These are phyloP conservation scores for Galaxea fascicularis DNA, from an alignment of 92 coral and sea anemone species.

Conservation along the genomic window DNA sequence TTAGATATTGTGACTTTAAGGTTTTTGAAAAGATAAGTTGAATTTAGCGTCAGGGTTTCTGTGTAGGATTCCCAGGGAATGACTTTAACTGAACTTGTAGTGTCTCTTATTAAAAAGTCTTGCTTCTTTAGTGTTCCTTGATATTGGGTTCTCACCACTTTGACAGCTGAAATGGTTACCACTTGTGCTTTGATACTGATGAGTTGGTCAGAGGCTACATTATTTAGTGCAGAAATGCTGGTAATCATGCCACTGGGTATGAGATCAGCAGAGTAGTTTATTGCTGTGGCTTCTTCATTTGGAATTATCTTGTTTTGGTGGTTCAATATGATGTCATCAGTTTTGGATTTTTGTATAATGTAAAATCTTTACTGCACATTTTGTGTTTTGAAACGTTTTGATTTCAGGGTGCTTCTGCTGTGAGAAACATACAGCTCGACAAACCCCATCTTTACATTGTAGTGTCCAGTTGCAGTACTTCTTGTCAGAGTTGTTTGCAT, in stretches of 20 bases:
- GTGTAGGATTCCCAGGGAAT: conserved; percentile 61
- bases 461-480: conserved; percentile 54
- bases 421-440: conserved; percentile 56
- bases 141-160: conserved; percentile 25
- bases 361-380: conserved; percentile 40
- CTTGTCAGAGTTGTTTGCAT: conserved; percentile 41
- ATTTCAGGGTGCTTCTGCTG: conserved; percentile 49
- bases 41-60: conserved; percentile 40
- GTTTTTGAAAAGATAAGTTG: conserved; percentile 58
- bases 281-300: conserved; percentile 13
- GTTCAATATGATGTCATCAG: conserved; percentile 46
- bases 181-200: conserved; percentile 43
- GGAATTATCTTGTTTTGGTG: conserved; percentile 32
- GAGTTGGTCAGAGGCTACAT: conserved; percentile 51
- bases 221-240: conserved; percentile 45
- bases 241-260: conserved; percentile 31
- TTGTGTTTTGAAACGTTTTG: conserved; percentile 49
- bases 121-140: conserved; percentile 58
- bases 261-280: conserved; percentile 39
- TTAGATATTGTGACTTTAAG: conserved; percentile 54
- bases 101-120: conserved; percentile 44
- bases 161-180: conserved; percentile 49
- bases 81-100: conserved; percentile 49
- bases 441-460: conserved; percentile 43
- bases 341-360: conserved; percentile 40